Evolutionary conservation across 2,888 invertebrate genomes (phyloP).

Genomic region (Lasiommata megera): DNA sequence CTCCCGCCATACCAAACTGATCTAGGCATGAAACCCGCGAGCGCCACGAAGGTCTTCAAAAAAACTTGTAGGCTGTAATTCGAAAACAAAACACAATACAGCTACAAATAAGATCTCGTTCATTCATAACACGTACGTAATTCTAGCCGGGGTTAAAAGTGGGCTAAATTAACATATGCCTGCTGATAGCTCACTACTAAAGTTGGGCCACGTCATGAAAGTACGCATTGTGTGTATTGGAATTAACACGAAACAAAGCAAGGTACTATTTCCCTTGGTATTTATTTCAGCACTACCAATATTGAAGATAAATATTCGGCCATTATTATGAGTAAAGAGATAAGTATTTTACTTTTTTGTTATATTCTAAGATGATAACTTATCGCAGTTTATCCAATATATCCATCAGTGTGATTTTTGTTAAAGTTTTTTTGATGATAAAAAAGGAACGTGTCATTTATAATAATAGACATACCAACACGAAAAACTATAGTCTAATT

Average conservation of each 20-base stretch:
- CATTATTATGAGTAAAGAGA: neutral
- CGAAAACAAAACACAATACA: neutral
- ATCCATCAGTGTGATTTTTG: too few relatives aligned
- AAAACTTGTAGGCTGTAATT: neutral
- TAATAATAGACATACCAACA: too few relatives aligned
- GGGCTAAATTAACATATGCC: conserved; percentile 35
- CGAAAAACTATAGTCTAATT: too few relatives aligned
- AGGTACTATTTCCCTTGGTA: conserved; percentile 27
- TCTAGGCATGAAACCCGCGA: too few relatives aligned
- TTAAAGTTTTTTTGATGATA: too few relatives aligned
- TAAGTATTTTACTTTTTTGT: neutral
- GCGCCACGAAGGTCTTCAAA: too few relatives aligned
- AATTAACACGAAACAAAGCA: conserved; percentile 37
- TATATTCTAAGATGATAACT: too few relatives aligned
- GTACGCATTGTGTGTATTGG: conserved; percentile 29
- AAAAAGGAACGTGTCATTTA: too few relatives aligned
- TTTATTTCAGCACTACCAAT: neutral
- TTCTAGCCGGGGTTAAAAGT: conserved; percentile 22
- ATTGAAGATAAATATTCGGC: neutral
- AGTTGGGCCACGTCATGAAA: conserved; percentile 16
- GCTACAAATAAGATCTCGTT: conserved; percentile 12
- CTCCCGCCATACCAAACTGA: too few relatives aligned
- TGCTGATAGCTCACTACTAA: conserved; percentile 31
- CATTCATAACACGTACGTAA: conserved; percentile 16
- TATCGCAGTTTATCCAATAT: too few relatives aligned